Conservation (phyloP, 2,113 vertebrate species). For the Gobiocypris rarus region DNA sequence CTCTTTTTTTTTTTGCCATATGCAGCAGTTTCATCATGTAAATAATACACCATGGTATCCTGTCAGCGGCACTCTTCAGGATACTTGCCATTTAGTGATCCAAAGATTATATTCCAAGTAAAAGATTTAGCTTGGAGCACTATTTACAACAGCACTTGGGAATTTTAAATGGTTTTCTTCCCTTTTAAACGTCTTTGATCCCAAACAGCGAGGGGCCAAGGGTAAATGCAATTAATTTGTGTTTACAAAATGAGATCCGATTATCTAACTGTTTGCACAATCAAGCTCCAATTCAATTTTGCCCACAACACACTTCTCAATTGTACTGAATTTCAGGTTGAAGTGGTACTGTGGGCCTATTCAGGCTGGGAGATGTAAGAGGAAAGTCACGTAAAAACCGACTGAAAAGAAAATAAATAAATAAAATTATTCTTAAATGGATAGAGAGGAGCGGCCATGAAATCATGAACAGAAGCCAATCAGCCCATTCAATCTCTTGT, state of each 20-base stretch:
- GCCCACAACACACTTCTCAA: neutral
- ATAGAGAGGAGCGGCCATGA: neutral
- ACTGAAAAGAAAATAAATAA: slow-evolving; percentile 3
- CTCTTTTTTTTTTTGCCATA: neutral
- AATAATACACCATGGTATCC: slow-evolving; percentile 14
- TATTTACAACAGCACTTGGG: slow-evolving; percentile 17
- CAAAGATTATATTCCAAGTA: slow-evolving; percentile 39
- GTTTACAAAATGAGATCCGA: slow-evolving; percentile 13
- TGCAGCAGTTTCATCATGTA: slow-evolving; percentile 34
- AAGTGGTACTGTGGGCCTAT: neutral
- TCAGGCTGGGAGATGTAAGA: neutral
- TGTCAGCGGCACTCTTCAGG: slow-evolving; percentile 39
- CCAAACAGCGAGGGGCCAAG: slow-evolving; percentile 1
- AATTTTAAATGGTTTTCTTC: slow-evolving; percentile 20
- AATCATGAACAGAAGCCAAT: slow-evolving; percentile 39
- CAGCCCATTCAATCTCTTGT: slow-evolving; percentile 50
- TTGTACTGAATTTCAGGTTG: slow-evolving; percentile 1
- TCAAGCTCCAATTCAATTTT: slow-evolving; percentile 9
- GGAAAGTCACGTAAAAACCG: slow-evolving; percentile 24
- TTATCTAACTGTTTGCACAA: slow-evolving; percentile 4
- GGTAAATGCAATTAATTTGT: slow-evolving; percentile 21
- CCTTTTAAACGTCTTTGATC: slow-evolving; percentile 41
- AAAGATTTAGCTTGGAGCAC: slow-evolving; percentile 38
- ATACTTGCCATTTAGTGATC: slow-evolving; percentile 44
- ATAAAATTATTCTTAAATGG: slow-evolving; percentile 37